phyloP scores from a whole-genome alignment of 2,888 invertebrate species.

The Lacanobia wlatinum region DNA sequence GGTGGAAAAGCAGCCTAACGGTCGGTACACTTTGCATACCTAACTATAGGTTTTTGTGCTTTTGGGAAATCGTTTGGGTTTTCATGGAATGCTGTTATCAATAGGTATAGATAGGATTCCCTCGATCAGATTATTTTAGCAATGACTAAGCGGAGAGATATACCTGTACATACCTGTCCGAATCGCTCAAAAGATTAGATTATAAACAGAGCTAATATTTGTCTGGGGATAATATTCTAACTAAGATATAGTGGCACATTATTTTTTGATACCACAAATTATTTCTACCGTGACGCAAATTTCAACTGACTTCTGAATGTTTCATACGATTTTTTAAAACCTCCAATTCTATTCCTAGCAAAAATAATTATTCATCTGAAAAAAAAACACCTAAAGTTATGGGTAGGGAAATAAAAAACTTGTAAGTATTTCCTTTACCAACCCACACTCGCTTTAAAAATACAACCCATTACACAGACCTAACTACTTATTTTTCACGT shows the following conservation, averaged over 20 bases:
- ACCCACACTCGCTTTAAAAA: constrained; percentile 41
- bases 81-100: not conserved
- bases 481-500: constrained; percentile 60
- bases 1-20: not conserved
- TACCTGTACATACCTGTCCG: not conserved
- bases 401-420: too few relatives aligned
- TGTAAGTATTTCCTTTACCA: not conserved
- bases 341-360: too few relatives aligned
- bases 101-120: too few relatives aligned
- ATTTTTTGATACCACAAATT: too few relatives aligned
- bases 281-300: too few relatives aligned
- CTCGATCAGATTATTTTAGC: not conserved
- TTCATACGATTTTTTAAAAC: too few relatives aligned
- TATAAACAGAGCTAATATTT: not conserved
- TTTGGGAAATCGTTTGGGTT: not conserved
- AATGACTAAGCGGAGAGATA: not conserved
- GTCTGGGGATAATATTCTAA: too few relatives aligned
- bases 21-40: not conserved
- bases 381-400: too few relatives aligned
- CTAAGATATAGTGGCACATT: too few relatives aligned
- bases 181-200: not conserved
- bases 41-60: not conserved
- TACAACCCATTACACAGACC: constrained; percentile 48
- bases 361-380: too few relatives aligned
- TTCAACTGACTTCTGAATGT: too few relatives aligned